A percentile compares a stretch with the other conserved stretches of the same genome.
These are phyloP conservation scores for Lordiphosa andalusiaca DNA, from an alignment of 2,888 invertebrate species.

Conservation along the genomic window DNA sequence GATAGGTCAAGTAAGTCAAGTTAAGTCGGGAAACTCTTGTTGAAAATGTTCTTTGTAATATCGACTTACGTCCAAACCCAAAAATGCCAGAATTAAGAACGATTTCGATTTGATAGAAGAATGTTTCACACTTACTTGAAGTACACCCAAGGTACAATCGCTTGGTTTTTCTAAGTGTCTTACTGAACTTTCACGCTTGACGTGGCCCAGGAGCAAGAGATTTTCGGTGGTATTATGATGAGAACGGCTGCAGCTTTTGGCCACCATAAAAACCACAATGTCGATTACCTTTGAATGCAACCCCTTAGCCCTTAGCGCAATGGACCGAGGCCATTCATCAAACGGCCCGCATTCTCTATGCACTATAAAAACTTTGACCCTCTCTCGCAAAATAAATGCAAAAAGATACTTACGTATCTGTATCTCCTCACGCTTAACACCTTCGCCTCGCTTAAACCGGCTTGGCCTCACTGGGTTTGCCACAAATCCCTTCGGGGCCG, in stretches of 20 bases:
- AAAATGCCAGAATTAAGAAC: too few species aligned
- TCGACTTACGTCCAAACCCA: too few species aligned
- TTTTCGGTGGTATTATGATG: constrained; percentile 17
- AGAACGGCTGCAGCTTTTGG: constrained; percentile 60
- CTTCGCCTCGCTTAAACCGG: constrained; percentile 54
- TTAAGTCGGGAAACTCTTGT: too few species aligned
- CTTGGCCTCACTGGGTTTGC: background rate
- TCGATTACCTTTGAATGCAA: constrained; percentile 57
- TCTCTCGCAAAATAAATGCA: constrained; percentile 41
- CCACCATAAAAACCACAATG: constrained; percentile 42
- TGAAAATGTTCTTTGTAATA: too few species aligned
- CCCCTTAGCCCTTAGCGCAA: constrained; percentile 3
- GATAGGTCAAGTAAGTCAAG: too few species aligned
- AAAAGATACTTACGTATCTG: constrained; percentile 33
- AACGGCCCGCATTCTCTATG: constrained; percentile 69
- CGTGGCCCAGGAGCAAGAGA: constrained; percentile 20
- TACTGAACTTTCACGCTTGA: constrained; percentile 9
- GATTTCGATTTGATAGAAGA: too few species aligned
- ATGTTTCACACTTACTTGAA: too few species aligned
- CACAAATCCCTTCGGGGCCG: constrained; percentile 43
- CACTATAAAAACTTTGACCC: constrained; percentile 72
- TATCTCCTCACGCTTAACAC: constrained; percentile 61
- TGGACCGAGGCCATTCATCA: constrained; percentile 54
- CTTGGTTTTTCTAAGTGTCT: background rate
- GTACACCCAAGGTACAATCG: too few species aligned